Conservation (phyloP, 2,113 vertebrate species). For the Leptodactylus fuscus region DNA sequence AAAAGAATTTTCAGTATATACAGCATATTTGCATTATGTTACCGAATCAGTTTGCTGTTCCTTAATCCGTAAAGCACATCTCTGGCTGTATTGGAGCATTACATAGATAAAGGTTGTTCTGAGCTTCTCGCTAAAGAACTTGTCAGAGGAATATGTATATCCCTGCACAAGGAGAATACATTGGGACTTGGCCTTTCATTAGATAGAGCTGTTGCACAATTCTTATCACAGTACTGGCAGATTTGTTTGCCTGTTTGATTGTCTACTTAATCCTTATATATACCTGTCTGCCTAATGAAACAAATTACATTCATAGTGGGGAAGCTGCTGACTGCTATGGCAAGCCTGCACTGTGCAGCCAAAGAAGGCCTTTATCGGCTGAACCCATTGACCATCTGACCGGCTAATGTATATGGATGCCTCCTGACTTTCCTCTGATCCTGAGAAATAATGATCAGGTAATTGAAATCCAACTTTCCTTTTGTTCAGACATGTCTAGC, state of each 20-base stretch:
- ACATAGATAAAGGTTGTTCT: constrained; percentile 13
- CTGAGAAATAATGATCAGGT: no score
- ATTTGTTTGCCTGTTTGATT: constrained; percentile 14
- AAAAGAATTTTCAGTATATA: constrained; percentile 11
- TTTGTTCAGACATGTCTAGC: no score
- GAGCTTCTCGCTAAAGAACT: constrained; percentile 7
- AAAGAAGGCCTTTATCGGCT: no score
- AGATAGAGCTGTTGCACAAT: constrained; percentile 19
- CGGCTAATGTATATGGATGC: no score
- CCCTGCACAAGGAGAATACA: not conserved
- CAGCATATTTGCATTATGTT: not conserved
- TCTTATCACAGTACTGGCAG: constrained; percentile 24
- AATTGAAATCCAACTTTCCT: no score
- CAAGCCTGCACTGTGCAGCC: not conserved
- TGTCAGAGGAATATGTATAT: constrained; percentile 3
- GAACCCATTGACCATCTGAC: no score
- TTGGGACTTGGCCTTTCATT: constrained; percentile 14
- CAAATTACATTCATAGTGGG: not conserved
- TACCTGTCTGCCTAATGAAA: not conserved
- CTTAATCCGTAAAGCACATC: not conserved
- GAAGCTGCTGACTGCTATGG: not conserved
- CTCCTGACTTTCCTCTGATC: no score
- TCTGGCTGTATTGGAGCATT: not conserved
- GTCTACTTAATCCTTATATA: not conserved
- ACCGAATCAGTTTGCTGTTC: not conserved